These are phyloP conservation scores for Odontothrips loti DNA, from an alignment of 2,888 invertebrate species.

Conservation along the genomic window DNA sequence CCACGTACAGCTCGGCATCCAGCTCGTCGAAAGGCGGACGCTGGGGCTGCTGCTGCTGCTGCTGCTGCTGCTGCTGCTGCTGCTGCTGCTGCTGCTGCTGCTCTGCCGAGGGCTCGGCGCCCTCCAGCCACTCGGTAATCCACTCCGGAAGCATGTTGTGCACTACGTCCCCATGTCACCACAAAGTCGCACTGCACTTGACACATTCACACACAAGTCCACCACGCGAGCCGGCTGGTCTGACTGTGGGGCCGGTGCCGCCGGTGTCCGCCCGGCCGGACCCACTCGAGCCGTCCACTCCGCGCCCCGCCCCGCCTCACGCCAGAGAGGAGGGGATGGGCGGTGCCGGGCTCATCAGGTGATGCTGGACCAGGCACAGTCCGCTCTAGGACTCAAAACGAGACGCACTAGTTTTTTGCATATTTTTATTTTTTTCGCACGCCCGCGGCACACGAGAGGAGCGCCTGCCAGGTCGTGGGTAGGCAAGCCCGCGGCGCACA, in stretches of 20 bases:
- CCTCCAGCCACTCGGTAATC: constrained; percentile 4
- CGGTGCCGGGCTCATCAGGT: neutral
- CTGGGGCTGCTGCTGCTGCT: neutral
- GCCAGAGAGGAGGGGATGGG: neutral
- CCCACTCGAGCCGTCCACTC: neutral
- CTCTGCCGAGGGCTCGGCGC: neutral
- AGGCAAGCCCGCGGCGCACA: too few relatives aligned
- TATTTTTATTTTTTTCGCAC: too few relatives aligned
- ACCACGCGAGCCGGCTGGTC: constrained; percentile 8
- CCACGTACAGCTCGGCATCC: neutral
- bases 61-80: neutral
- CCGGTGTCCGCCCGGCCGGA: neutral
- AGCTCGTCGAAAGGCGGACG: neutral
- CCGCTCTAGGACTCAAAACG: too few relatives aligned
- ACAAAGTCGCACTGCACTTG: neutral
- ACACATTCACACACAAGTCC: neutral
- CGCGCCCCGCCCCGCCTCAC: neutral
- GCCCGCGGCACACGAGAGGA: too few relatives aligned
- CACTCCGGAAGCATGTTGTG: neutral
- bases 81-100: neutral
- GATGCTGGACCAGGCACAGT: neutral
- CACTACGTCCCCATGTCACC: neutral
- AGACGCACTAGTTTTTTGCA: too few relatives aligned
- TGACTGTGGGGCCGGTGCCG: neutral
- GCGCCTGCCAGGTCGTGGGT: too few relatives aligned